A percentile compares a stretch with the other conserved stretches of the same genome.
Conservation (phyloP, 2,797 vertebrate species). For the Phoebastria nigripes region DNA sequence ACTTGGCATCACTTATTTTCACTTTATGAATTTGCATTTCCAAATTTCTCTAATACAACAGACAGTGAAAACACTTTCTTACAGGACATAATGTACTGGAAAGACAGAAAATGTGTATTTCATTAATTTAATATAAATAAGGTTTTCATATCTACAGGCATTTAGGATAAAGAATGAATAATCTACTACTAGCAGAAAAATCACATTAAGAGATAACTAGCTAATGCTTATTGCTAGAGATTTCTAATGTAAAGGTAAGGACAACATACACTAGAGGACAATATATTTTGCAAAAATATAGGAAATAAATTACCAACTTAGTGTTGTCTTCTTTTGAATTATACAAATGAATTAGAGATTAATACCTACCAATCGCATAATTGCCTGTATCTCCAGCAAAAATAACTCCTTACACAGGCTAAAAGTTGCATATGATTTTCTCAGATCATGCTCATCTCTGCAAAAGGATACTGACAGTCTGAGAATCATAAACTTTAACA, state of each 20-base stretch:
- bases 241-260: neutral
- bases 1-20: neutral
- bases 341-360: neutral
- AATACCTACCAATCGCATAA: slow-evolving; percentile 6
- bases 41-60: neutral
- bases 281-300: neutral
- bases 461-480: neutral
- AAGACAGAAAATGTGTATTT: neutral
- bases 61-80: neutral
- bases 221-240: neutral
- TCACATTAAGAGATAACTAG: neutral
- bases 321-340: neutral
- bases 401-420: slow-evolving; percentile 65
- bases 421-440: slow-evolving; percentile 74
- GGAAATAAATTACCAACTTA: neutral
- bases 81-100: neutral
- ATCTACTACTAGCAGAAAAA: neutral
- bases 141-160: neutral
- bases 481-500: neutral
- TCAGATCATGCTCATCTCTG: slow-evolving; percentile 60
- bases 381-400: slow-evolving; percentile 65
- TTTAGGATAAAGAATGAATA: neutral
- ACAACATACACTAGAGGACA: neutral
- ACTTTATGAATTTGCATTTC: neutral
- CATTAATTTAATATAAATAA: neutral